A percentile compares a stretch with the other conserved stretches of the same genome.
These are phyloP conservation scores for Euzophera pinguis DNA, from an alignment of 2,888 invertebrate species.

Conservation along the genomic window DNA sequence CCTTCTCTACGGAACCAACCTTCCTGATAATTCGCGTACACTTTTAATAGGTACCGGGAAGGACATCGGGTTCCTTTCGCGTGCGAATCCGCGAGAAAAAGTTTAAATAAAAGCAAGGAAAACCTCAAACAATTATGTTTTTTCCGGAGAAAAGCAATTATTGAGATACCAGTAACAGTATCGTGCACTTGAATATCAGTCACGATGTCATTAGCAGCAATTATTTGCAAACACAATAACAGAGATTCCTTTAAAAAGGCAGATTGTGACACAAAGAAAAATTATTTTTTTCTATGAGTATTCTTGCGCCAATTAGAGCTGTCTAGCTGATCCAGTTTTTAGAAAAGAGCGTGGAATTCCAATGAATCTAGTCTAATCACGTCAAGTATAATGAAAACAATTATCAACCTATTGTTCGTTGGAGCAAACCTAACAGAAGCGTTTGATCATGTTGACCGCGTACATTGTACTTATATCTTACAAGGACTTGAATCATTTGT, in stretches of 20 bases:
- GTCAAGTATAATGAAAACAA: conserved; percentile 41
- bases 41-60: no score
- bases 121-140: no score
- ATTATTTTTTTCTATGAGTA: conserved; percentile 14
- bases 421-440: conserved; percentile 38
- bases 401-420: conserved; percentile 47
- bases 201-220: no score
- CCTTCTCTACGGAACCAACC: no score
- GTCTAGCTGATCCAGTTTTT: conserved; percentile 47
- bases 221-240: no score
- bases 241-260: background rate
- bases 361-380: conserved; percentile 45
- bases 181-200: no score
- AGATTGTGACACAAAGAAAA: background rate
- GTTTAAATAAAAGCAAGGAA: no score
- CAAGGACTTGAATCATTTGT: conserved; percentile 22
- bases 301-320: conserved; percentile 19
- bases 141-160: no score
- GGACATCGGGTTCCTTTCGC: no score
- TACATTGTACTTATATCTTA: conserved; percentile 37
- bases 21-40: no score
- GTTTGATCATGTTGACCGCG: conserved; percentile 33
- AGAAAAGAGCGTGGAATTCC: conserved; percentile 48
- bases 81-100: no score
- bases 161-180: no score